Evolutionary conservation across 2,797 vertebrate genomes (phyloP), one percentile per base, ranked within the genome.

Genomic region (Tapera naevia): DNA sequence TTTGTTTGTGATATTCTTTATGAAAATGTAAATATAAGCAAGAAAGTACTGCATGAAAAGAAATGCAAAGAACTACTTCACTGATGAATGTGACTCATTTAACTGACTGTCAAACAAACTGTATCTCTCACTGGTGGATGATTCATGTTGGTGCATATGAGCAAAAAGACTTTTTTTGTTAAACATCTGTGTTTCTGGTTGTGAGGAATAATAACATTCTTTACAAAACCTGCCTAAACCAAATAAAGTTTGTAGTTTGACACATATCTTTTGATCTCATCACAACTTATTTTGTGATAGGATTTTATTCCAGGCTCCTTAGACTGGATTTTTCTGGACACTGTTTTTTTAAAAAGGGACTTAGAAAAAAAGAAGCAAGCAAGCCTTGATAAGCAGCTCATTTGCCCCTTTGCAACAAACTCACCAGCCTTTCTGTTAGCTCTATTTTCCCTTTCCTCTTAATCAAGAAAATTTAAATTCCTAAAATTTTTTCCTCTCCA

Each of bases 1-100:
- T 91, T 78, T 92, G 84, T 94, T 94, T 94, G 79, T 87, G 50
- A 86, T 74, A 93, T 74, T 89, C 57, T 89, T 92, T 92, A 89
- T 6, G 4, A 87, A 94, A 82, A 91, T 74, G 50, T 85, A 93
- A 93, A 96, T 57, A 93, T 35, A 54, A 88, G 37, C 2, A 0
- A 95, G 85, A 95, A 89, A 89, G 46, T 95, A 87, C 54, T 60
- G 54, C 60, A 81, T 54, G 85, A 86, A 91, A 94, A 94, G 89
- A 93, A 92, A 91, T 62, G 71, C 51, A 93, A 93, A 91, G 71
- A 92, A 80, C 64, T 76, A 65, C 45, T 89, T 71, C 39, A 46
- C 74, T 88, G 74, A 91, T 54, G 75, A 93, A 91, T 80, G 46
- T 19, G 10, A 65, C 45, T 95, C 79, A 95, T 93, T 93, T 87